Evolutionary conservation across 1,140 invertebrate species (phyloP).

Genomic region (Aculops lycopersici): DNA sequence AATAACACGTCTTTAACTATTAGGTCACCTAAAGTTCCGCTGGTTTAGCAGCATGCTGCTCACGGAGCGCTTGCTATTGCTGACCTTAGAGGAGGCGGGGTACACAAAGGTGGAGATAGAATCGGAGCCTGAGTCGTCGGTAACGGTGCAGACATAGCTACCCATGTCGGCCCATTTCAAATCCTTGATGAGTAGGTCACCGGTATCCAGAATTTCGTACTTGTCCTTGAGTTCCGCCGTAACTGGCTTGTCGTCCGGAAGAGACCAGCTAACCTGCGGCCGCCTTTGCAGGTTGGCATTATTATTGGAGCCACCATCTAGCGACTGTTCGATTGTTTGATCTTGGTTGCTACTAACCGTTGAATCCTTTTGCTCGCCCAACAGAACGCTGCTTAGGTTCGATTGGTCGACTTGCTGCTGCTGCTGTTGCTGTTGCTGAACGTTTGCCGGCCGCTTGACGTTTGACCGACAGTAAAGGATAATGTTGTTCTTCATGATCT

Average conservation of each 20-base stretch:
- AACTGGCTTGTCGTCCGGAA: slow-evolving; percentile 1
- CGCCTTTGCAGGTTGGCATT: not conserved
- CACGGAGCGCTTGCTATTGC: too few relatives aligned
- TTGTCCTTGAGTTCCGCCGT: slow-evolving; percentile 1
- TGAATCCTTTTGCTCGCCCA: slow-evolving; percentile 17
- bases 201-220: slow-evolving; percentile 26
- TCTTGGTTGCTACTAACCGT: too few relatives aligned
- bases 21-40: too few relatives aligned
- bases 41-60: too few relatives aligned
- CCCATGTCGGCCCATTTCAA: slow-evolving; percentile 46
- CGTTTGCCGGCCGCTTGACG: too few relatives aligned
- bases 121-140: slow-evolving; percentile 29
- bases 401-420: too few relatives aligned
- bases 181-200: slow-evolving; percentile 32
- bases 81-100: too few relatives aligned
- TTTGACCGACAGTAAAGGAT: slow-evolving; percentile 31
- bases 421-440: too few relatives aligned
- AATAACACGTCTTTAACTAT: too few relatives aligned
- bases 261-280: slow-evolving; percentile 4
- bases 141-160: slow-evolving; percentile 32
- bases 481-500: slow-evolving; percentile 24
- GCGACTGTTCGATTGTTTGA: too few relatives aligned
- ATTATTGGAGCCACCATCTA: slow-evolving; percentile 15
- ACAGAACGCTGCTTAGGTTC: too few relatives aligned
- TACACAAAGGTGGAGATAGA: slow-evolving; percentile 35